Base-by-base conservation (phyloP, 64 coral and sea anemone species). In the Actinia tenebrosa region DNA sequence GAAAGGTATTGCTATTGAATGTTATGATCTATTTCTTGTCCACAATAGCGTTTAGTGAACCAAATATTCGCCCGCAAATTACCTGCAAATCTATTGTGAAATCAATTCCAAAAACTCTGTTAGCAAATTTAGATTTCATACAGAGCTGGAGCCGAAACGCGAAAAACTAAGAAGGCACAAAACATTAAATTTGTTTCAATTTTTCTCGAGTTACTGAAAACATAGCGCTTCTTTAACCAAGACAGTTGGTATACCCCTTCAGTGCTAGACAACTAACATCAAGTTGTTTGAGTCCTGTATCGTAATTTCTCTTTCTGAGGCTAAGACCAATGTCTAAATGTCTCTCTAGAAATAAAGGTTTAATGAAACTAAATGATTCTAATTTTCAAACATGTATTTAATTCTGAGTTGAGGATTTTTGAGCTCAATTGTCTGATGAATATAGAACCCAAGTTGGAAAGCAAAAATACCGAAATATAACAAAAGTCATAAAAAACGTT, bases 31-130 rank as follows among this genome's bases (percentile, higher is more conserved):
- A 81, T 81, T 50, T 81, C 45, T 81, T 53, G 50, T 81, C 50
- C 43, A 20, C 79, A 81, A 81, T 50, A 52, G 44, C 79, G 46
- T 81, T 81, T 53, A 81, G 43, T 81, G 43, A 50, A 53, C 79
- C 79, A 81, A 81, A 81, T 47, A 81, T 81, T 20, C 79, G 27
- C 16, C 78, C 79, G 79, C 79, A 81, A 81, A 81, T 81, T 81
- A 81, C 79, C 7, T 20, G 44, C 22, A 81, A 81, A 81, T 81
- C 79, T 81, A 37, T 81, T 81, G 79, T 81, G 79, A 81, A 81
- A 81, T 81, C 79, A 53, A 81, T 81, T 81, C 79, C 79, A 81
- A 22, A 19, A 81, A 81, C 79, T 81, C 9, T 27, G 26, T 75
- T 27, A 75, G 69, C 22, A 13, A 71, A 75, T 75, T 75, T 9